Base-by-base conservation (phyloP, 1,140 invertebrate species). In the Anastrepha obliqua region DNA sequence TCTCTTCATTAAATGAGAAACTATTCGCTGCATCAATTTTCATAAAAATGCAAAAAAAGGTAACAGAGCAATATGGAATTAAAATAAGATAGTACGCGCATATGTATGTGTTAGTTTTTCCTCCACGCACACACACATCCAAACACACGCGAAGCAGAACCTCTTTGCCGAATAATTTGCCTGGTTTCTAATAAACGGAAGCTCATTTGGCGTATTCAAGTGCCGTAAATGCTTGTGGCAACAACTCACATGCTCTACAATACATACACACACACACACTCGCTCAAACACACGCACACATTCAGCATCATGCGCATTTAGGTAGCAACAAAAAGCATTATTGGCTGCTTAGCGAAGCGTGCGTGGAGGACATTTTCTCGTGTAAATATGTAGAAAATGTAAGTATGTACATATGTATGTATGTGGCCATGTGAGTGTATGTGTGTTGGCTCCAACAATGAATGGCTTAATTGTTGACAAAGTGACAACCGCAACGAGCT, bases 381-480 rank as follows among this genome's bases (percentile, higher is more conserved):
- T 6, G 51, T 55, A 55, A 55, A 11, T 55, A 55, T 55, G 51
- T 55, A 55, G 6, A 55, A 55, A 55, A 55, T 55, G 51, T 55
- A 55, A 5, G 51, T 55, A 55, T 55, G 51, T 55, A 5, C 13
- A 39, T 74, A 42, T 17, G 9, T 47, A 6, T 70, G 39, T 17
- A 7, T 74, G 42, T 29, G 29, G 29, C 29, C 29, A 29, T 29
- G 29, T 74, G 17, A 44, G 44, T 74, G 7, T 8, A 39, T 74
- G 67, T n/a, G 39, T 42, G 67, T n/a, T 42, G 17, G 42, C 15
- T 11, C 13, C 42, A 47, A 74, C 67, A 74, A 74, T 74, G 42
- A 74, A 74, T 42, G 39, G 29, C 67, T 74, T 74, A 74, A 74
- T 74, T 74, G 67, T 74, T 74, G 67, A 74, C 67, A 74, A 74